phyloP scores from a whole-genome alignment of 2,797 vertebrate species.

The Chrosomus eos region DNA sequence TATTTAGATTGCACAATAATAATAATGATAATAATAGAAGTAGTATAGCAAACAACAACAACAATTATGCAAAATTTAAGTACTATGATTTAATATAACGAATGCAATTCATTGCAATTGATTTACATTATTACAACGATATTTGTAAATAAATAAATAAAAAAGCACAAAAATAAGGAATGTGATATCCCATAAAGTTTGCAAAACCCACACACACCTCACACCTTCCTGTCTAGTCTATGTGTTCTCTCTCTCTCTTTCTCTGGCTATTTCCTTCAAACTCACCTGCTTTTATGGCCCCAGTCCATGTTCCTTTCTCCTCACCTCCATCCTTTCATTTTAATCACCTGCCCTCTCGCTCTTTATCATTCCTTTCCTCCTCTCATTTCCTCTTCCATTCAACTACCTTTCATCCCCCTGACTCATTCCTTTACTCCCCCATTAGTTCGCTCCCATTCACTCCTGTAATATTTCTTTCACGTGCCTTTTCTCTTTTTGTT shows the following conservation, averaged over 20 bases:
- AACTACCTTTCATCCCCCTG: neutral
- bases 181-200: neutral
- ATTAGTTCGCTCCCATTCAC: neutral
- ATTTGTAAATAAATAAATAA: neutral
- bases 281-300: conserved; percentile 17
- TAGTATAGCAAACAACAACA: neutral
- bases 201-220: neutral
- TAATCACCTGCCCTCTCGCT: conserved; percentile 10
- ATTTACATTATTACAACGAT: neutral
- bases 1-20: neutral
- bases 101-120: neutral
- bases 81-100: neutral
- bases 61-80: neutral
- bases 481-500: neutral
- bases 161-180: neutral
- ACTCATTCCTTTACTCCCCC: conserved; percentile 25
- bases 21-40: no score
- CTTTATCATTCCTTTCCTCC: conserved; percentile 28
- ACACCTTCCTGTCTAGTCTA: neutral
- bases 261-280: neutral
- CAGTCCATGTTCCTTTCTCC: neutral
- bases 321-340: conserved; percentile 18
- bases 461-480: conserved; percentile 11
- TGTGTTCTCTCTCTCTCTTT: neutral
- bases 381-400: conserved; percentile 30